Base-by-base conservation (phyloP, 2,113 vertebrate genomes). In the Pangasianodon hypophthalmus region DNA sequence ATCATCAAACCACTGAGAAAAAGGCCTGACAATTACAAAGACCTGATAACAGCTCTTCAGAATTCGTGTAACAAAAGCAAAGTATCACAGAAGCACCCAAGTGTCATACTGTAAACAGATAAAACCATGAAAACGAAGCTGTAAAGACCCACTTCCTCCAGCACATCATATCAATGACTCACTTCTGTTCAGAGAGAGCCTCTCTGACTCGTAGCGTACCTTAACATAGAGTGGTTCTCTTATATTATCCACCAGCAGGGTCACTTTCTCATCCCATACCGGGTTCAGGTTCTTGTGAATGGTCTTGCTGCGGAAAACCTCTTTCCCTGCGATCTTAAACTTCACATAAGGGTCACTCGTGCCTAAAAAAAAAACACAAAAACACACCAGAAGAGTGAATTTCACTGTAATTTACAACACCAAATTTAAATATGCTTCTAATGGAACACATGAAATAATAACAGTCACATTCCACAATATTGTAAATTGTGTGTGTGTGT, bases 261-360 rank as follows among this genome's bases (percentile, higher is more conserved):
- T 96, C 48, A 96, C 90, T 93, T 96, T 97, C 94, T 99, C 98
- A 3, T 99, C 98, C 98, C 98, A 99, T 50, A 99, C 96, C 19
- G 98, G 98, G 92, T 99, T 99, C 88, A 99, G 97, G 92, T 97
- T 99, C 94, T 99, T 99, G 89, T 98, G 96, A 95, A 99, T 97
- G 91, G 96, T 99, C 94, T 97, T 99, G 94, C 98, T 99, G 95
- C 98, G 97, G 94, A 98, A 99, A 85, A 99, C 96, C 94, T 99
- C 98, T 92, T 98, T 99, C 92, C 98, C 95, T 93, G 96, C 96
- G n/a, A 99, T 96, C 95, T 99, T 99, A 94, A 99, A 98, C 94
- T 99, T 99, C 92, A 99, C 98, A 10, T 99, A 99, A 0, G 98
- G 98, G 93, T 99, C 98, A 93, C 98, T 99, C 54, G 98, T 98